Evolutionary conservation across 1,140 invertebrate species (phyloP).

Genomic region (Paracyclopina nana): DNA sequence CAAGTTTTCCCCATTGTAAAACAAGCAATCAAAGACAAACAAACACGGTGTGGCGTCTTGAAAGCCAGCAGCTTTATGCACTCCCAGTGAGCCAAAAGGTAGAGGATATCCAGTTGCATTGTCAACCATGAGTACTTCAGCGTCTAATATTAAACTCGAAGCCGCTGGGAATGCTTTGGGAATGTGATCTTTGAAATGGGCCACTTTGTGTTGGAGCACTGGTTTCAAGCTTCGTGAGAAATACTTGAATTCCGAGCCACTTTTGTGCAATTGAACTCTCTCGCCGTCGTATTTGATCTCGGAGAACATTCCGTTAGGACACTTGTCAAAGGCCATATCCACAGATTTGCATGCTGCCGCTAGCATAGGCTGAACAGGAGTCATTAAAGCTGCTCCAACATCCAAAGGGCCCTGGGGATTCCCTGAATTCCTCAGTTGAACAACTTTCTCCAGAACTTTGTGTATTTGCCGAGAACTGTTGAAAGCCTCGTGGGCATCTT

Average conservation of each 20-base stretch:
- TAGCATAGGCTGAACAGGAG: slow-evolving; percentile 74
- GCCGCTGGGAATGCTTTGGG: slow-evolving; percentile 68
- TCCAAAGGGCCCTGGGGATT: slow-evolving; percentile 23
- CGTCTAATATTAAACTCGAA: slow-evolving; percentile 67
- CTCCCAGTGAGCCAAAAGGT: slow-evolving; percentile 73
- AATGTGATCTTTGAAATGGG: slow-evolving; percentile 61
- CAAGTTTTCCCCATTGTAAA: slow-evolving; percentile 70
- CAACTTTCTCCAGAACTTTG: slow-evolving; percentile 37
- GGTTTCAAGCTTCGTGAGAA: slow-evolving; percentile 77
- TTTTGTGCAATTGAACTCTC: slow-evolving; percentile 68
- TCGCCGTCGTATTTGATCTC: slow-evolving; percentile 92
- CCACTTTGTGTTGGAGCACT: slow-evolving; percentile 71
- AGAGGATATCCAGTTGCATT: slow-evolving; percentile 59
- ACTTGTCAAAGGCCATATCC: slow-evolving; percentile 72
- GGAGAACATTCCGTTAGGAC: slow-evolving; percentile 67
- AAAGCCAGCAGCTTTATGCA: slow-evolving; percentile 71
- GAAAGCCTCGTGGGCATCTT: slow-evolving; percentile 65
- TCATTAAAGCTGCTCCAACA: slow-evolving; percentile 43
- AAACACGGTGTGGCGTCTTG: slow-evolving; percentile 70
- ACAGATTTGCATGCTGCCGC: slow-evolving; percentile 75
- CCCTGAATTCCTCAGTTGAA: background rate
- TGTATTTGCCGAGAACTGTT: slow-evolving; percentile 58
- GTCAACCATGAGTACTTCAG: slow-evolving; percentile 77
- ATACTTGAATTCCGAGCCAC: slow-evolving; percentile 60
- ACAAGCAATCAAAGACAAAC: slow-evolving; percentile 82